A percentile compares a stretch with the other conserved stretches of the same genome.
Evolutionary conservation across 2,797 vertebrate species (phyloP).

Genomic region (Cossypha caffra): DNA sequence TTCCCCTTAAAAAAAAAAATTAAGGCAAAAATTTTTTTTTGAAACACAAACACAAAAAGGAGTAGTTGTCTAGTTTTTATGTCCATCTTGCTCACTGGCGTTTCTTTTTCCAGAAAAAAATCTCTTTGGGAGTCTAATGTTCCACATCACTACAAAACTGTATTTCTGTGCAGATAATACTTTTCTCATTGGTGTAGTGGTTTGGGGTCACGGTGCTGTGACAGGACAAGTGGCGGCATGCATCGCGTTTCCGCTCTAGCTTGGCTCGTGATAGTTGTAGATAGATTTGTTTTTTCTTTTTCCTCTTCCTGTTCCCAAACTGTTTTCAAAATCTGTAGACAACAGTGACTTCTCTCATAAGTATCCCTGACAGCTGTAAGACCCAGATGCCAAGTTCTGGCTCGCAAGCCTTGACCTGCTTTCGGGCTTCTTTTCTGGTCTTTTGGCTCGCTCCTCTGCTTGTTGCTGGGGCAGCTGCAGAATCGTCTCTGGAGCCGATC

Average conservation of each 20-base stretch:
- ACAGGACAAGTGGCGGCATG: neutral
- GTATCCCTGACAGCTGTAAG: conserved; percentile 24
- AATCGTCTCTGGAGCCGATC: fast-evolving
- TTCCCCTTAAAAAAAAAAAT: neutral
- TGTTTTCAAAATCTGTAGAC: neutral
- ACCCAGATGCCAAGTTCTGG: conserved; percentile 30
- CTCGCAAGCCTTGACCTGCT: neutral
- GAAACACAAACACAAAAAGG: neutral
- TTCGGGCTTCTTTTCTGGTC: neutral
- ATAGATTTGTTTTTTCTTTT: neutral
- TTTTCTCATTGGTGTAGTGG: neutral
- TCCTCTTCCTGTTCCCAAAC: neutral
- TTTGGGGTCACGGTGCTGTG: neutral
- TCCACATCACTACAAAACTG: neutral
- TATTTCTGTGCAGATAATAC: neutral
- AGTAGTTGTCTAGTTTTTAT: neutral
- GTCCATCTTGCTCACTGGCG: neutral
- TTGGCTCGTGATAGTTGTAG: neutral
- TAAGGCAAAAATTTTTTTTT: neutral
- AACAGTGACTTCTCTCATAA: conserved; percentile 13
- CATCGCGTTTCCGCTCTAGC: neutral
- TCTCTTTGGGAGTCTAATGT: neutral
- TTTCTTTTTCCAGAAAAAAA: neutral
- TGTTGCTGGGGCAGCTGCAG: neutral
- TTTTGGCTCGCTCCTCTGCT: neutral